Percentiles rank a stretch among this genome's conserved stretches.
These are phyloP conservation scores for Eidolon dupreanum DNA, from an alignment of 2,797 vertebrate genomes.

Conservation along the genomic window DNA sequence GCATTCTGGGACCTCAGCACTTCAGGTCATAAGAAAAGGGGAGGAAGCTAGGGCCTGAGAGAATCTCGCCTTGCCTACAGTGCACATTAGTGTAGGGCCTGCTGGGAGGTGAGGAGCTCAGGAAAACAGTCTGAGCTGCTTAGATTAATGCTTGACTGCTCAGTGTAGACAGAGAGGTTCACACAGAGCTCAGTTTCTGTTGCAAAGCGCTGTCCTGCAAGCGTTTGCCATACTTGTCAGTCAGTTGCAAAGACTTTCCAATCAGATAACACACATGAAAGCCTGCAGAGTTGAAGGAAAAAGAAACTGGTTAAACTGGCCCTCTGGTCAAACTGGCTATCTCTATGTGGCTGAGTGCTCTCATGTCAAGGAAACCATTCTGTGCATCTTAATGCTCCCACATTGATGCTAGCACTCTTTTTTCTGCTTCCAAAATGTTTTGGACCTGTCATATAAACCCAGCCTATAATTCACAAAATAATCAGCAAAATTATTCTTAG, in stretches of 20 bases:
- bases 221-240: not conserved
- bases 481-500: constrained; percentile 24
- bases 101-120: not conserved
- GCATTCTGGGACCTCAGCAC: not conserved
- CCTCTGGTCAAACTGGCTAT: not conserved
- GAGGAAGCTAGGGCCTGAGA: not conserved
- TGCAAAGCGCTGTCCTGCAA: not conserved
- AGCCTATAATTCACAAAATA: constrained; percentile 13
- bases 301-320: not conserved
- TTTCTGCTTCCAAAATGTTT: constrained; percentile 13
- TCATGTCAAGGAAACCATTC: not conserved
- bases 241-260: constrained; percentile 1
- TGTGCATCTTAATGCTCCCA: not conserved
- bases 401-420: not conserved
- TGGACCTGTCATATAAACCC: not conserved
- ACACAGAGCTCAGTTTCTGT: not conserved
- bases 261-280: not conserved
- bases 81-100: not conserved
- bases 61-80: not conserved
- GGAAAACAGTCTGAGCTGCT: not conserved
- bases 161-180: not conserved
- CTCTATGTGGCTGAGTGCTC: not conserved
- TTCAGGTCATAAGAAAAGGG: not conserved
- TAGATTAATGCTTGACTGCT: not conserved
- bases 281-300: not conserved